Evolutionary conservation across 2,888 invertebrate species (phyloP), one percentile per base, ranked within the genome.

Genomic region (Clostera curtula): DNA sequence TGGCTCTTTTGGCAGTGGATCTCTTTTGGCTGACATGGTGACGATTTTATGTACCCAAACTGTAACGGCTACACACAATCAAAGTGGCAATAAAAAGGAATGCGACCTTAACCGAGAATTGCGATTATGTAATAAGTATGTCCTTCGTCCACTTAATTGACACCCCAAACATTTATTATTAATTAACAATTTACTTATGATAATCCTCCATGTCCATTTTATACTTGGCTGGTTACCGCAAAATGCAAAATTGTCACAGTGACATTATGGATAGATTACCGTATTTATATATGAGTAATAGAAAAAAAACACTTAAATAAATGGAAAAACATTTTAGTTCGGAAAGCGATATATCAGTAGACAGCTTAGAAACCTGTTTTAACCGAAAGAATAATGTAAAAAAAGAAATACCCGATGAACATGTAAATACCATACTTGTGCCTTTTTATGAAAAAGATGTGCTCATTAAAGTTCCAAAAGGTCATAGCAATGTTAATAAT

Each of bases 401-500:
- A 34, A 28, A 47, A 24, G 41, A 36, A 27, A 8, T 19, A 12
- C 46, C 53, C 2, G 64, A 68, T 12, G 67, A 71, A 17, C 63
- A 72, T 31, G 60, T 72, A n/a, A 70, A 79, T 27, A 80, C 77
- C 3, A 77, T 83, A 47, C 57, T 80, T 3, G 82, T 83, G 2
- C 83, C 83, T 1, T 82, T 83, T 50, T 83, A 82, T 36, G 83
- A 83, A 50, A 74, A 79, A 29, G 83, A 83, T 43, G 70, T 82
- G 12, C 63, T 83, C 19, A 69, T 83, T 34, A 74, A 76, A 49
- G 65, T 83, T 26, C 62, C 73, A 7, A 80, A 74, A 46, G 49
- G 49, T 11, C 56, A 55, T 25, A 53, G 42, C 23, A 41, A 35
- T 28, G 43, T 46, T 9, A 36, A 19, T 12, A 46, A 40, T 16